These are phyloP conservation scores for Rachycentron canadum DNA, from an alignment of 2,797 vertebrate genomes.

Conservation along the genomic window DNA sequence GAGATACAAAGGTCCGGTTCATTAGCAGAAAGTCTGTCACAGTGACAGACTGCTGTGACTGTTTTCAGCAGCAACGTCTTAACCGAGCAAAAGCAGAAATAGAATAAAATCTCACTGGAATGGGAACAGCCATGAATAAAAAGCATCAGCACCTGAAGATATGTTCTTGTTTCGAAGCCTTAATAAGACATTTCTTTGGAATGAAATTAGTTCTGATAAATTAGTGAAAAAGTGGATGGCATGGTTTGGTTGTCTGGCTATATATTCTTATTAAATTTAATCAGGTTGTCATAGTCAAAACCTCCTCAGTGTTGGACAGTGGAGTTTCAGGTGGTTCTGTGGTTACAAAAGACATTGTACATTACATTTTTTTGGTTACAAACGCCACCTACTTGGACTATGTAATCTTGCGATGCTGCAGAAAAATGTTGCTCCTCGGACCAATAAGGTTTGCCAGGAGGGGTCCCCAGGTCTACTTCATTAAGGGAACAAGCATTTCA, in stretches of 20 bases:
- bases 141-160: neutral
- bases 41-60: slow-evolving; percentile 53
- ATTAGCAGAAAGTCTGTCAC: slow-evolving; percentile 65
- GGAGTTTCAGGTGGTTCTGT: no score
- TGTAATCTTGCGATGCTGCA: neutral
- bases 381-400: neutral
- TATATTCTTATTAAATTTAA: neutral
- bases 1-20: slow-evolving; percentile 68
- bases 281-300: neutral
- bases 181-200: slow-evolving; percentile 18
- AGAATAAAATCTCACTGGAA: slow-evolving; percentile 31
- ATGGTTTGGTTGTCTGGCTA: neutral
- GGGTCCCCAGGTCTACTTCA: neutral
- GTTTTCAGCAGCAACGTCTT: slow-evolving; percentile 38
- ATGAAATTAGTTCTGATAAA: neutral
- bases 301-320: no score
- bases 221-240: neutral
- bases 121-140: slow-evolving; percentile 33
- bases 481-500: neutral
- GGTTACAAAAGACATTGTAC: neutral
- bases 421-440: neutral
- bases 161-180: neutral
- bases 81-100: slow-evolving; percentile 43
- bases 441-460: neutral
- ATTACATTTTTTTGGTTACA: neutral